Conservation (phyloP, 2,888 invertebrate species). For the Strigamia transsilvanica region DNA sequence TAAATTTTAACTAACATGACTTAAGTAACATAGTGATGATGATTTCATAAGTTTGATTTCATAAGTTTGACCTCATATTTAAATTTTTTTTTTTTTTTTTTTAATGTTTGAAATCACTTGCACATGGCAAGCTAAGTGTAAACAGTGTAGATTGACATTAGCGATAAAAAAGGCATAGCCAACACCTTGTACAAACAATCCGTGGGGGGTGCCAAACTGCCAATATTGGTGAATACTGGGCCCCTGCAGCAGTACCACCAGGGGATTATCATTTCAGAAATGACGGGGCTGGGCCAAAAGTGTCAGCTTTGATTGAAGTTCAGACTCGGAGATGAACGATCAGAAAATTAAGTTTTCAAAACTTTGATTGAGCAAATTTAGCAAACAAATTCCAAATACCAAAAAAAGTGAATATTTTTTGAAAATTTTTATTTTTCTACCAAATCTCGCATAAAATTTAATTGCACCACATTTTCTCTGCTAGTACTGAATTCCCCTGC, state of each 20-base stretch:
- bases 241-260: not conserved
- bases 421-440: too few relatives aligned
- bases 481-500: not conserved
- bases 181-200: slow-evolving; percentile 20
- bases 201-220: not conserved
- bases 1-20: too few relatives aligned
- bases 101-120: not conserved
- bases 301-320: slow-evolving; percentile 17
- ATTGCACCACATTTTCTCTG: not conserved
- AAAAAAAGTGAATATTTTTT: too few relatives aligned
- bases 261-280: slow-evolving; percentile 26
- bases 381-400: not conserved
- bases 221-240: not conserved
- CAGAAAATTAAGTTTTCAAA: slow-evolving; percentile 38
- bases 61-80: too few relatives aligned
- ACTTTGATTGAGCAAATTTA: not conserved
- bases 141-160: slow-evolving; percentile 4
- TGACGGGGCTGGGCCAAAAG: slow-evolving; percentile 4
- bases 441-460: not conserved
- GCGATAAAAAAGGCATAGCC: not conserved
- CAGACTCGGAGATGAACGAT: not conserved
- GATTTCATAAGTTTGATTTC: too few relatives aligned
- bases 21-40: too few relatives aligned
- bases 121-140: slow-evolving; percentile 13
- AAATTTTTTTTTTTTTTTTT: too few relatives aligned